Percentiles rank a stretch among this genome's conserved stretches.
Evolutionary conservation across 2,113 vertebrate genomes (phyloP).

Genomic region (Archocentrus centrarchus): DNA sequence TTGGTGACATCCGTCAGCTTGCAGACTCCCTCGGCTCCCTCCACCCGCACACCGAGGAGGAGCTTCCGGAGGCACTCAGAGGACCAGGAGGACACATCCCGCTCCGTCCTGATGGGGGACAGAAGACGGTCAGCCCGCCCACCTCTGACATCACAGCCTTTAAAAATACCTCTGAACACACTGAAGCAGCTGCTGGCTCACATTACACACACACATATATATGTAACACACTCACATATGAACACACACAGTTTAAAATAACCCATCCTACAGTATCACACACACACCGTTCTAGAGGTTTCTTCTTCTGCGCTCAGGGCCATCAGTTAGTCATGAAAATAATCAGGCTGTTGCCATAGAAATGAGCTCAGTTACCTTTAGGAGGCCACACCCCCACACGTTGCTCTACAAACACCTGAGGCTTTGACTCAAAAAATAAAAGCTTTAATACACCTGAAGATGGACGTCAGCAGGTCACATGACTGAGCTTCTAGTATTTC

Average conservation of each 20-base stretch:
- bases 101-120: conserved; percentile 86
- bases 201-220: background rate
- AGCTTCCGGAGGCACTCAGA: conserved; percentile 88
- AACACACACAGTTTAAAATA: conserved; percentile 7
- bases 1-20: conserved; percentile 90
- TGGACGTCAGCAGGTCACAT: background rate
- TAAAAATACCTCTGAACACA: conserved; percentile 48
- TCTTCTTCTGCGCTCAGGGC: background rate
- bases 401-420: background rate
- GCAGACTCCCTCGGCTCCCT: conserved; percentile 85
- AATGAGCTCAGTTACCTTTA: background rate
- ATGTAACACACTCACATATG: too few species aligned
- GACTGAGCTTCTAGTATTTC: background rate
- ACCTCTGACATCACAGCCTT: conserved; percentile 32
- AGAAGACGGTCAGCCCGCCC: conserved; percentile 4
- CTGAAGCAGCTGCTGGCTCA: conserved; percentile 27
- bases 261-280: background rate
- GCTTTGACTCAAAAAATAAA: background rate
- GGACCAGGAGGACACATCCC: conserved; percentile 93
- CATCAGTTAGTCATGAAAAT: background rate
- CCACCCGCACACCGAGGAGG: conserved; percentile 83
- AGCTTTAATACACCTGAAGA: background rate
- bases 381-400: background rate
- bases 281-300: conserved; percentile 2
- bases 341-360: conserved; percentile 4